Percentiles rank a stretch among this genome's conserved stretches.
phyloP scores from a whole-genome alignment of 2,113 vertebrate genomes.

The Mus musculus region GRCm39 chr12:24640501-24641000 shows the following conservation, averaged over 20 bases:
- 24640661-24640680: constrained; percentile 36
- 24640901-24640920: constrained; percentile 82
- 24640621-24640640: constrained; percentile 54
- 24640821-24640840: constrained; percentile 49
- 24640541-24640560: not conserved
- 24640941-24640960: constrained; percentile 83
- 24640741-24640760: constrained; percentile 61
- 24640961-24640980: constrained; percentile 85
- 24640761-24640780: constrained; percentile 59
- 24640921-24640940: constrained; percentile 85
- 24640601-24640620: not conserved
- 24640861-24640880: constrained; percentile 77
- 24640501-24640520: not conserved
- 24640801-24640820: constrained; percentile 71
- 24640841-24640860: constrained; percentile 78
- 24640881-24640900: constrained; percentile 84
- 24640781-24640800: constrained; percentile 59
- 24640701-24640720: constrained; percentile 64
- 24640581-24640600: not conserved
- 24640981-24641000: constrained; percentile 72
- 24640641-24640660: constrained; percentile 55
- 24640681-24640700: constrained; percentile 51
- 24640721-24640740: constrained; percentile 69
- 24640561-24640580: constrained; percentile 10
- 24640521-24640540: not conserved